Base-by-base conservation (phyloP, 2,888 invertebrate species). In the Phortica okadai region DNA sequence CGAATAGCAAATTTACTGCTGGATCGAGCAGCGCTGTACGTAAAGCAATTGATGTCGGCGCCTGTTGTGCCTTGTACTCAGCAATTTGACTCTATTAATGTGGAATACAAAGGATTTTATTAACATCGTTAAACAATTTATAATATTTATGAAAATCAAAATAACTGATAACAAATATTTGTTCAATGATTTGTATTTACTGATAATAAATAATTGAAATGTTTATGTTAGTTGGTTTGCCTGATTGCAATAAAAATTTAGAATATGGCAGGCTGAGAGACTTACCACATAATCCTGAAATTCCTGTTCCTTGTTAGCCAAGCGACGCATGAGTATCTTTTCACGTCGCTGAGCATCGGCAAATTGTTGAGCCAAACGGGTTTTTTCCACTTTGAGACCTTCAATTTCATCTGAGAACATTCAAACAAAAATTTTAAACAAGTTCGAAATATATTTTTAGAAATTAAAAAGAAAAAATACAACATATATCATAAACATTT, bases 271-370 rank as follows among this genome's bases (percentile, higher is more conserved):
- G 21, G 21, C 0, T 33, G 1, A 33, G 33, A 21, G 5, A 93
- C 96, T 94, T 94, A 98, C 98, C 93, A 96, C 95, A 93, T 96
- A 97, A 92, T 98, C 98, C 92, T 98, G 98, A 91, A 98, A 95
- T 93, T 99, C 98, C 92, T 98, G 98, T 91, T 99, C 99, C 92
- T 99, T 99, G 82, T 97, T 96, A 79, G 98, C 96, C 83, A 99
- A 94, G 88, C 98, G 94, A 89, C 98, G 95, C 84, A 98, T 96
- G 84, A 99, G 94, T 81, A 98, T 95, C 92, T 97, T 97, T 92
- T 99, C 98, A 87, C 97, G 94, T 86, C 97, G 95, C 89, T 96
- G 96, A 81, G 97, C 95, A 90, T 98, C 98, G 76, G 94, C 93
- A 89, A 95, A 95, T 91, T 97, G 97, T 86, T 95, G 94, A 88